Evolutionary conservation across 1,140 invertebrate genomes (phyloP).

Genomic region (Agrilus planipennis): DNA sequence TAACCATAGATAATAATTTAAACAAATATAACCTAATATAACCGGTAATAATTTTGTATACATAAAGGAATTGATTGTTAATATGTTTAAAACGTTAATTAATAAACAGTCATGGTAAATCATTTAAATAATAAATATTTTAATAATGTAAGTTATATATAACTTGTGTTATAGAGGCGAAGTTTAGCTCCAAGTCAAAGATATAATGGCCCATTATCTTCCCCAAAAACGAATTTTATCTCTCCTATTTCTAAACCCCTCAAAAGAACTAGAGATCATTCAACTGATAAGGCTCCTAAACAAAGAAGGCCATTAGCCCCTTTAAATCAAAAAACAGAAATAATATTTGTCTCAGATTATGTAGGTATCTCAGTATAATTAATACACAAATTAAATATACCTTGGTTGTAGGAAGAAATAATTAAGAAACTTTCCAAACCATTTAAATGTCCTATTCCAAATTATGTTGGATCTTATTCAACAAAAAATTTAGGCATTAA

Average conservation of each 20-base stretch:
- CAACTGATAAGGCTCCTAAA: slow-evolving; percentile 16
- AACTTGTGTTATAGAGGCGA: slow-evolving; percentile 35
- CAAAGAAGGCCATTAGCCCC: slow-evolving; percentile 15
- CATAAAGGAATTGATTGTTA: too few species aligned
- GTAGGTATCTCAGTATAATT: slow-evolving; percentile 10
- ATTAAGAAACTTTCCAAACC: slow-evolving; percentile 78
- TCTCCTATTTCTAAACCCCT: slow-evolving; percentile 8
- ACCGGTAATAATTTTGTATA: too few species aligned
- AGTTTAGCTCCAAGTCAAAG: slow-evolving; percentile 44
- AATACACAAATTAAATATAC: background rate
- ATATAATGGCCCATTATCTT: slow-evolving; percentile 26
- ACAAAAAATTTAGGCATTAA: slow-evolving; percentile 51
- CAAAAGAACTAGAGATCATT: slow-evolving; percentile 21
- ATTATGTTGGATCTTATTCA: slow-evolving; percentile 68
- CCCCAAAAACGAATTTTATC: slow-evolving; percentile 12
- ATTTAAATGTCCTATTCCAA: slow-evolving; percentile 89
- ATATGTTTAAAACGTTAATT: too few species aligned
- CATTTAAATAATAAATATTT: too few species aligned
- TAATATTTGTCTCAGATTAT: slow-evolving; percentile 16
- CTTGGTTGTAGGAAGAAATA: slow-evolving; percentile 51
- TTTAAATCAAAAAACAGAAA: slow-evolving; percentile 15
- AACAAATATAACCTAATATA: too few species aligned
- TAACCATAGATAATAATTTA: too few species aligned
- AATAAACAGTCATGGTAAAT: too few species aligned
- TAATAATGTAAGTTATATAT: too few species aligned